Conservation (phyloP, 2,113 vertebrate species). For the Elachura formosa region DNA sequence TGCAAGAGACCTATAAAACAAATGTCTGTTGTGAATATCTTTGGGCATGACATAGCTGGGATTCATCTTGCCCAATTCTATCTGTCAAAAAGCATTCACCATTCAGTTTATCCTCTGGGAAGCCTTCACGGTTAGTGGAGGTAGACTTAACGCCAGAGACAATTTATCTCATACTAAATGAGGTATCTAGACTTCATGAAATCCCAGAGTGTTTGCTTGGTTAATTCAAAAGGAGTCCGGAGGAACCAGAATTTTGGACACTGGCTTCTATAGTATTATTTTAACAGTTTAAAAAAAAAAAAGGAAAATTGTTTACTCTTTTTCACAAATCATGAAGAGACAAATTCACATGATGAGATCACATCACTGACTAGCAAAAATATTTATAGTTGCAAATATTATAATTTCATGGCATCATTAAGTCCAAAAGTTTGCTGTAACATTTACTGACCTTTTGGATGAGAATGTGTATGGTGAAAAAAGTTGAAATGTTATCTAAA, state of each 20-base stretch:
- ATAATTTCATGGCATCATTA: background rate
- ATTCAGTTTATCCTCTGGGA: background rate
- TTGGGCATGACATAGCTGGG: background rate
- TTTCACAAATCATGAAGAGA: background rate
- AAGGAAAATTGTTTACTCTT: background rate
- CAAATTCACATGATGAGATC: background rate
- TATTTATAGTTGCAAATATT: background rate
- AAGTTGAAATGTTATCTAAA: background rate
- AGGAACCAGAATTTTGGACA: background rate
- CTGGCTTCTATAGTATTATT: background rate
- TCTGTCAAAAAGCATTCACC: background rate
- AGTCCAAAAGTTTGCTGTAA: background rate
- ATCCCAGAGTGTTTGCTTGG: background rate
- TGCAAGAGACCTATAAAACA: background rate
- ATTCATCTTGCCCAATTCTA: background rate
- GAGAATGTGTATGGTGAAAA: background rate
- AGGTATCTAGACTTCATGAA: background rate
- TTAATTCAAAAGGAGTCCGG: background rate
- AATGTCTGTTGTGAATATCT: background rate
- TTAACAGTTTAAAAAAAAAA: background rate
- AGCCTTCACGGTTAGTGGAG: background rate
- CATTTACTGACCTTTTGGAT: background rate
- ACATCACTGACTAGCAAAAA: rapidly evolving
- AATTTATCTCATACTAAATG: background rate
- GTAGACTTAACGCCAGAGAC: background rate